Conservation (phyloP, 2,113 vertebrate genomes). For the Reinhardtius hippoglossoides region DNA sequence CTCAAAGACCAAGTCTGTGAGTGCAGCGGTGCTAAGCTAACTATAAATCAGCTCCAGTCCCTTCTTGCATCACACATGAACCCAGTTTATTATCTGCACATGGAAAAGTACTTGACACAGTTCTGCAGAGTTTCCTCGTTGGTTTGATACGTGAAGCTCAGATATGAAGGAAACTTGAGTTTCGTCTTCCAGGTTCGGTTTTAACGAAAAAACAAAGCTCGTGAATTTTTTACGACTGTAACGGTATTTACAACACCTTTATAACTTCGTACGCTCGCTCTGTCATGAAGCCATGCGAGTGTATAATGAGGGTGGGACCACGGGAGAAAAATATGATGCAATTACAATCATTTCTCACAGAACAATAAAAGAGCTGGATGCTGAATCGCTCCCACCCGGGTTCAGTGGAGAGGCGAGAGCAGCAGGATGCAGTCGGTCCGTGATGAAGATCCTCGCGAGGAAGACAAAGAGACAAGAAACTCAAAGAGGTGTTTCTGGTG, state of each 20-base stretch:
- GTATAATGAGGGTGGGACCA: background rate
- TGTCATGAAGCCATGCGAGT: background rate
- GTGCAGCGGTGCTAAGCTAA: background rate
- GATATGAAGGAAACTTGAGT: background rate
- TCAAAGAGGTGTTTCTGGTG: conserved; percentile 27
- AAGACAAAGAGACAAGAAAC: conserved; percentile 52
- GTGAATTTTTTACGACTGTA: background rate
- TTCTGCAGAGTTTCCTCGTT: background rate
- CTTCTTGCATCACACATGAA: background rate
- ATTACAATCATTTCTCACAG: conserved; percentile 9
- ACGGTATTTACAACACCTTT: background rate
- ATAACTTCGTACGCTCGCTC: background rate
- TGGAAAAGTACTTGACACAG: background rate
- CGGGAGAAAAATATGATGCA: conserved; percentile 12
- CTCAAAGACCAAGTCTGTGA: background rate
- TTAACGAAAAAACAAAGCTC: background rate
- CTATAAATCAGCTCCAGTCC: background rate
- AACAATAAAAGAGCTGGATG: conserved; percentile 23
- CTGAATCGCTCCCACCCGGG: conserved; percentile 15
- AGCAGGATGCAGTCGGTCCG: conserved; percentile 30
- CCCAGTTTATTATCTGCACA: conserved; percentile 2
- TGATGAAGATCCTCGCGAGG: conserved; percentile 50
- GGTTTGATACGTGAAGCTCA: background rate
- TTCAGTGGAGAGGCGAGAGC: conserved; percentile 16
- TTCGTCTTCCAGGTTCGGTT: background rate